Base-by-base conservation (phyloP, 1,140 invertebrate genomes). In the Drosophila erecta region DNA sequence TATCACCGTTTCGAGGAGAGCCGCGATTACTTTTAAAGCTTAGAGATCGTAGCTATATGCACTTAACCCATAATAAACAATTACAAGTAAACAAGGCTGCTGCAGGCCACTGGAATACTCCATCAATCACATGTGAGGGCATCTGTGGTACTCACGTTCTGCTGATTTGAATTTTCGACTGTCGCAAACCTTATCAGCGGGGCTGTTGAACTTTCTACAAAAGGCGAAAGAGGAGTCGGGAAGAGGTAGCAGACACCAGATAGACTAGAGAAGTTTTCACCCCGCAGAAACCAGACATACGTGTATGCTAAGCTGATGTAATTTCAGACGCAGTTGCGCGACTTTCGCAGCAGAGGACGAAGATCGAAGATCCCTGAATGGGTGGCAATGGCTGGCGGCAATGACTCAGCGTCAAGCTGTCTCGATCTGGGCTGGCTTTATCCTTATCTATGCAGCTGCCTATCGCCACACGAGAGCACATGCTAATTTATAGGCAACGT, bases 331-430 rank as follows among this genome's bases (percentile, higher is more conserved):
- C 51, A 74, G 40, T 66, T 66, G 41, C 69, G 46, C 47, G 22
- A 51, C 46, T 53, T 2, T n/a, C n/a, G 0, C 17, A 5, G 15
- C 15, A 61, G 64, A 50, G 64, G 44, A 57, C 65, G 37, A 71
- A 35, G 66, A 46, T 70, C 64, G 35, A 70, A 46, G 65, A 37
- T 70, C 35, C 60, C 20, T 40, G n/a, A 17, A 27, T 17, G 47
- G 5, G 6, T 27, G 24, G 24, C 24, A 6, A 27, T 7, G 24
- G 4, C 22, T 30, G 17, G 24, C 38, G 47, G n/a, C 59, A 54
- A 54, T 70, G 67, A 70, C 64, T 71, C 57, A 70, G 72, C 72
- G 72, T 76, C 72, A 76, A 66, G 72, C 72, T 57, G 72, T 76
- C 72, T 76, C 60, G 60, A 57, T 57, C 20, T 44, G 22, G 10